Base-by-base conservation (phyloP, 2,888 invertebrate genomes). In the Drosophila vallismaia region DNA sequence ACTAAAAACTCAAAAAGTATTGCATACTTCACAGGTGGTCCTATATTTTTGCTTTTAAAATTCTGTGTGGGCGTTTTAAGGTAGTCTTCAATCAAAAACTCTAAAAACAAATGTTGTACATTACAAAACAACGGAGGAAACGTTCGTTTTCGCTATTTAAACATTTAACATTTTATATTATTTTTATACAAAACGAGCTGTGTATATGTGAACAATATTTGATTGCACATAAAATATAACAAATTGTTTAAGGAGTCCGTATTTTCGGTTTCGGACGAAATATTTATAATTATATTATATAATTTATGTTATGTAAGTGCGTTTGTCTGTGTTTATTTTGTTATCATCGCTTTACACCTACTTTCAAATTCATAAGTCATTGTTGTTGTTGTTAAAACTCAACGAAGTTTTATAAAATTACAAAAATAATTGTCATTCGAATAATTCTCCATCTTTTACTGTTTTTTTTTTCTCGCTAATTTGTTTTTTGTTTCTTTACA, bases 351-450 rank as follows among this genome's bases (percentile, higher is more conserved):
- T 70, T 67, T 68, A 29, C 8, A 45, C 52, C 42, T 58, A 44
- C 56, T 59, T 42, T 54, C 46, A 7, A 52, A 66, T 46, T 52
- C 26, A 46, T 56, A 52, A 52, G 29, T 51, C 57, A 46, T 44
- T 46, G 42, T 68, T 53, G 68, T 58, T 69, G 51, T 19, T 19
- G 19, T 19, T 19, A 73, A 75, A 81, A 77, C 71, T 60, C 73
- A 83, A 83, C 79, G 75, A 71, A 85, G 52, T 76, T 78, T 88
- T 85, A 86, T 85, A 88, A 88, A 88, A 85, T 88, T 85, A 88
- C 88, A 85, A 85, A 85, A 85, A 88, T 85, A 85, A 88, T 80
- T 88, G 72, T 85, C 67, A 56, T 68, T 68, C 54, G 53, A 71
- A 76, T 81, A 84, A 76, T 78, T 85, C 71, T 66, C 60, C 58